phyloP scores from a whole-genome alignment of 2,113 vertebrate genomes.

The Zosterops japonicus region DNA sequence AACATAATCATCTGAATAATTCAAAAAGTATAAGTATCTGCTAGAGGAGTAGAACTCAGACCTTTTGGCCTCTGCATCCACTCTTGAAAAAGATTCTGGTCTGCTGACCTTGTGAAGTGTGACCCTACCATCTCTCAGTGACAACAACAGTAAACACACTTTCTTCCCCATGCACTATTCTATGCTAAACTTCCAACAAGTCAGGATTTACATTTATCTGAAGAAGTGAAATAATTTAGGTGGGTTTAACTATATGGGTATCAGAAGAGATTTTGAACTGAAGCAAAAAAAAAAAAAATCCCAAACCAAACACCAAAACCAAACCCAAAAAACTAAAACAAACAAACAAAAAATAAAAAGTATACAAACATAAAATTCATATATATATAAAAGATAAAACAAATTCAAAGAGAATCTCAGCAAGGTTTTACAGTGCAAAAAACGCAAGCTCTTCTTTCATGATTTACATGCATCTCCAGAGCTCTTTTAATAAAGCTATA shows the following conservation, averaged over 20 bases:
- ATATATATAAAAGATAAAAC: background rate
- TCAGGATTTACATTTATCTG: background rate
- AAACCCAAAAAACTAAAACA: background rate
- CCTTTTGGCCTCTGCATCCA: background rate
- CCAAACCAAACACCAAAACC: too few species aligned
- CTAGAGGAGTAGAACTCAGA: background rate
- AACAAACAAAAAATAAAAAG: background rate
- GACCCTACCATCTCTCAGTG: background rate
- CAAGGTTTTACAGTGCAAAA: slow-evolving; percentile 45
- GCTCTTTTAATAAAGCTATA: slow-evolving; percentile 60
- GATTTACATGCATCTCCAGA: slow-evolving; percentile 55
- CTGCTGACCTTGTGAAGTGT: background rate
- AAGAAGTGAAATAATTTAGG: background rate
- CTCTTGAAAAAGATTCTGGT: background rate
- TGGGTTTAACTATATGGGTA: background rate
- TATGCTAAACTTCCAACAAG: background rate
- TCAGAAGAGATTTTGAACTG: background rate
- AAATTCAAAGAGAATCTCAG: slow-evolving; percentile 58
- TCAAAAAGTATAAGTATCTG: background rate
- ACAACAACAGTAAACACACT: background rate
- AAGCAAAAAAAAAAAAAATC: background rate
- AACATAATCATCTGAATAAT: background rate
- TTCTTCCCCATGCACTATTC: background rate
- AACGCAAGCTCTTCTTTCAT: slow-evolving; percentile 28
- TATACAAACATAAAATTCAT: background rate